Percentiles rank a stretch among this genome's conserved stretches.
Conservation (phyloP, 35 echinoderm and acorn worm genomes). For the Hemicentrotus pulcherrimus region DNA sequence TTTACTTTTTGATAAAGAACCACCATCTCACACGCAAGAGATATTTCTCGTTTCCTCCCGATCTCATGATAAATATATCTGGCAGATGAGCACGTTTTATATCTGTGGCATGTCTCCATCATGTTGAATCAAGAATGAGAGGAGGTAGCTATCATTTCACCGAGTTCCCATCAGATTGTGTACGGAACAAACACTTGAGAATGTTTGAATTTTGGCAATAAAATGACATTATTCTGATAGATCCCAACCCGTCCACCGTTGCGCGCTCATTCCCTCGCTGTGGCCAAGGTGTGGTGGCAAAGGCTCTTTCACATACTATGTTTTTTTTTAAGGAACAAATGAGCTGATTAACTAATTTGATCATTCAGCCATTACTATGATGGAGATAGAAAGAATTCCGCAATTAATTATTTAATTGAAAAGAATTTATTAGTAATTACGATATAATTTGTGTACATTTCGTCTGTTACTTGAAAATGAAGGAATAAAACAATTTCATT, state of each 20-base stretch:
- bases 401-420: too few relatives aligned
- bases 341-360: too few relatives aligned
- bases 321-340: too few relatives aligned
- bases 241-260: background rate
- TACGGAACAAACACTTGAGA: conserved; percentile 9
- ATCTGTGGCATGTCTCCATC: background rate
- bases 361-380: too few relatives aligned
- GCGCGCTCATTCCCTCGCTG: too few relatives aligned
- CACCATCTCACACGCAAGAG: background rate
- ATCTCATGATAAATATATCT: background rate
- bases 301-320: too few relatives aligned
- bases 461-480: too few relatives aligned
- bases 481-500: too few relatives aligned
- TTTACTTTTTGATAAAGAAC: background rate
- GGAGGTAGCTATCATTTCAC: background rate
- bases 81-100: background rate
- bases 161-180: background rate
- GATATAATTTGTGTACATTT: too few relatives aligned
- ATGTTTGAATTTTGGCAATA: background rate
- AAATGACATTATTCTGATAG: background rate
- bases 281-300: background rate
- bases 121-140: background rate
- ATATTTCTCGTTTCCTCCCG: background rate
- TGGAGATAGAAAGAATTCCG: too few relatives aligned
- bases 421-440: too few relatives aligned